Conservation (phyloP, 2,113 vertebrate genomes). For the Lutjanus erythropterus region DNA sequence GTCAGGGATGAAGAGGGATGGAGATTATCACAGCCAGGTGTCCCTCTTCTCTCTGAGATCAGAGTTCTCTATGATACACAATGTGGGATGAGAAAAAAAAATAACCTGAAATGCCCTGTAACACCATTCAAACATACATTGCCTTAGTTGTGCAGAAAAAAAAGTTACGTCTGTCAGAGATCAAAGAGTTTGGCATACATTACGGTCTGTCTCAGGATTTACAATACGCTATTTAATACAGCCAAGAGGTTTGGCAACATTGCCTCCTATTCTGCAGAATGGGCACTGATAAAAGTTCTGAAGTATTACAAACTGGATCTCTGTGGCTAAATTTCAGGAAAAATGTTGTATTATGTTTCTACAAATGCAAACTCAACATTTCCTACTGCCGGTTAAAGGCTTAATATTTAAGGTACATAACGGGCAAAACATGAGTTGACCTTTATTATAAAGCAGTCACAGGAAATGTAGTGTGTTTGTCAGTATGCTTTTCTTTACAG, state of each 20-base stretch:
- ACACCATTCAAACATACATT: not conserved
- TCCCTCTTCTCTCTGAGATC: slow-evolving; percentile 23
- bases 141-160: not conserved
- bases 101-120: not conserved
- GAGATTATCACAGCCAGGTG: slow-evolving; percentile 26
- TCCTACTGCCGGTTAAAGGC: too few species aligned
- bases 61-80: slow-evolving; percentile 21
- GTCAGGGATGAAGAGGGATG: slow-evolving; percentile 30
- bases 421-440: too few species aligned
- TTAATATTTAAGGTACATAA: too few species aligned
- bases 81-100: slow-evolving; percentile 5
- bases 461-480: too few species aligned
- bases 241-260: not conserved
- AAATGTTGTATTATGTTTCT: too few species aligned
- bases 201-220: not conserved
- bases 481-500: too few species aligned
- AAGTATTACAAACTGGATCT: too few species aligned
- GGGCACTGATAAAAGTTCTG: too few species aligned
- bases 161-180: not conserved
- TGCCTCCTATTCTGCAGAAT: too few species aligned
- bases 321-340: too few species aligned
- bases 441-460: too few species aligned
- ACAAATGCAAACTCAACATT: too few species aligned
- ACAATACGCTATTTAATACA: not conserved
- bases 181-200: not conserved